Conservation (phyloP, 2,113 vertebrate species). For the Callorhinus ursinus region DNA sequence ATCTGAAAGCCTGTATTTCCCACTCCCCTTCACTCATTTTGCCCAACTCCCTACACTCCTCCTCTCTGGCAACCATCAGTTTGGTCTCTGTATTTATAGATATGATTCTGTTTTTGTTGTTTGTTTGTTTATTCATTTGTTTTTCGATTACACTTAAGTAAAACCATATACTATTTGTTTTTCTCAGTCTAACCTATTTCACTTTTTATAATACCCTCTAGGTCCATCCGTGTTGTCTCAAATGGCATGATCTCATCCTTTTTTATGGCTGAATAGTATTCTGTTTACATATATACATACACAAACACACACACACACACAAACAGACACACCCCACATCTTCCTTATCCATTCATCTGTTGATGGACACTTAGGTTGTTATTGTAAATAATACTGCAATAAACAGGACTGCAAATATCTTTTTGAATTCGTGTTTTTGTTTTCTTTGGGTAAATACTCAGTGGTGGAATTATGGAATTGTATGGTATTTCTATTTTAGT, state of each 20-base stretch:
- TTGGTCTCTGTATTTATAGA: background rate
- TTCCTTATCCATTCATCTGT: background rate
- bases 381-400: too few species aligned
- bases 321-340: background rate
- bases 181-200: background rate
- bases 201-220: background rate
- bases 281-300: background rate
- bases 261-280: background rate
- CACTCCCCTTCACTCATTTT: background rate
- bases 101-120: background rate
- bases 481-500: too few species aligned
- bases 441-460: too few species aligned
- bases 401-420: too few species aligned
- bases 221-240: background rate
- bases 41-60: background rate
- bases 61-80: background rate
- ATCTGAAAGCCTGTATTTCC: background rate
- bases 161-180: background rate
- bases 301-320: background rate
- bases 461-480: too few species aligned
- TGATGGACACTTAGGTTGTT: background rate
- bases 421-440: too few species aligned
- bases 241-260: background rate
- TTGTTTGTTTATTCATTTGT: background rate
- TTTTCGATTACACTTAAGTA: background rate